Evolutionary conservation across 2,888 invertebrate species (phyloP).

Genomic region (Rhamnusium bicolor): DNA sequence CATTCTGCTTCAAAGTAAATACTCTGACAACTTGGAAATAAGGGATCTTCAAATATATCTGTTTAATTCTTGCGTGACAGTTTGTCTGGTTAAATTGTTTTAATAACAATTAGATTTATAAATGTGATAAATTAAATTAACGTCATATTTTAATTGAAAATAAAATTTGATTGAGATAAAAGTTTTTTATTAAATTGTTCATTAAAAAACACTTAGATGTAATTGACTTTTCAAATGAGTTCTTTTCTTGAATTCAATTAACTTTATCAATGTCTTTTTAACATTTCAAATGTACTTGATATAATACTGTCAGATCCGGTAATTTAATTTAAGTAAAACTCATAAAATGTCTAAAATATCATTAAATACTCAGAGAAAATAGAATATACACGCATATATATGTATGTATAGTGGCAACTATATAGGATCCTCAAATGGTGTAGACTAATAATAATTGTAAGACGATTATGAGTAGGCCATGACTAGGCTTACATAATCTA

Average conservation of each 20-base stretch:
- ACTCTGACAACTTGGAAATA: not conserved
- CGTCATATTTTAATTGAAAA: constrained; percentile 18
- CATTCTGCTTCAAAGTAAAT: not conserved
- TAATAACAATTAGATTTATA: constrained; percentile 8
- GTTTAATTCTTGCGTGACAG: not conserved
- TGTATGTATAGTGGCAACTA: no score
- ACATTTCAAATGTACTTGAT: constrained; percentile 4
- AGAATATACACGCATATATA: no score
- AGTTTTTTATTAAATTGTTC: constrained; percentile 29
- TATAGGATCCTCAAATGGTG: no score
- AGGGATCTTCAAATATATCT: not conserved
- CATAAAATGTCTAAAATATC: not conserved
- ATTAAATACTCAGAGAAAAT: no score
- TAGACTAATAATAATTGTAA: no score
- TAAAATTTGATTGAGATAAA: constrained; percentile 22
- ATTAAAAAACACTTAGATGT: constrained; percentile 36
- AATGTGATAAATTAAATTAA: constrained; percentile 24
- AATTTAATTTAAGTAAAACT: constrained; percentile 14
- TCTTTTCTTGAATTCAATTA: constrained; percentile 34
- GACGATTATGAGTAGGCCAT: no score
- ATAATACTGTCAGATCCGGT: not conserved
- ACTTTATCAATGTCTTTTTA: constrained; percentile 30
- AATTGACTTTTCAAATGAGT: constrained; percentile 39
- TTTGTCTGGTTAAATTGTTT: not conserved
- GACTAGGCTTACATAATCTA: no score